Base-by-base conservation (phyloP, 2,113 vertebrate species). In the Grammomys surdaster region DNA sequence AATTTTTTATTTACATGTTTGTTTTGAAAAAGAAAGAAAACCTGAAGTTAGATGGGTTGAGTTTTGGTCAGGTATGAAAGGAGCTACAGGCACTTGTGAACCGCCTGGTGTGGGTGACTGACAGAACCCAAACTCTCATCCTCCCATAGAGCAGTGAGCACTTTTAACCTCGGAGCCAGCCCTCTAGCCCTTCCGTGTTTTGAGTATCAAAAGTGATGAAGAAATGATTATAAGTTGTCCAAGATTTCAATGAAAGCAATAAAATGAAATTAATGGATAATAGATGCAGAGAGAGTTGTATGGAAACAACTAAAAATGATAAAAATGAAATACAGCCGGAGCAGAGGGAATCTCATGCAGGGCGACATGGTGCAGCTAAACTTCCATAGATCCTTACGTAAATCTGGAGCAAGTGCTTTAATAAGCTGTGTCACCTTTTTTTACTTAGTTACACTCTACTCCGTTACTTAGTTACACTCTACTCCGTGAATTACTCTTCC, bases 401-500 rank as follows among this genome's bases (percentile, higher is more conserved):
- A 33, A 46, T 72, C 84, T n/a, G 20, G 56, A 33, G 13, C 36
- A 19, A 88, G 56, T 7, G 8, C 3, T 63, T 75, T 20, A 33
- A 31, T 19, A 60, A n/a, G 31, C 19, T 6, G 11, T 9, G 54
- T 28, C 65, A 70, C 9, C 22, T 9, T 69, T 11, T 65, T 75
- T 84, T 56, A 24, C 31, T 65, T 48, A 65, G 77, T 85, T 69
- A 36, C 40, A 63, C 65, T 73, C 63, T 31, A 31, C 20, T 65
- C 92, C 56, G 67, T 48, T 56, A 24, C 31, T 65, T 48, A 65
- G 77, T 85, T 69, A 36, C 40, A 63, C 65, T 73, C 63, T 31
- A 31, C 20, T 65, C 92, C 56, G 67, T 48, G 48, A 85, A 43
- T 72, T 88, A 54, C 65, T 93, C 31, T 76, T 93, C 75, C 75